Base-by-base conservation (phyloP, 2,113 vertebrate species). In the Osmerus eperlanus region DNA sequence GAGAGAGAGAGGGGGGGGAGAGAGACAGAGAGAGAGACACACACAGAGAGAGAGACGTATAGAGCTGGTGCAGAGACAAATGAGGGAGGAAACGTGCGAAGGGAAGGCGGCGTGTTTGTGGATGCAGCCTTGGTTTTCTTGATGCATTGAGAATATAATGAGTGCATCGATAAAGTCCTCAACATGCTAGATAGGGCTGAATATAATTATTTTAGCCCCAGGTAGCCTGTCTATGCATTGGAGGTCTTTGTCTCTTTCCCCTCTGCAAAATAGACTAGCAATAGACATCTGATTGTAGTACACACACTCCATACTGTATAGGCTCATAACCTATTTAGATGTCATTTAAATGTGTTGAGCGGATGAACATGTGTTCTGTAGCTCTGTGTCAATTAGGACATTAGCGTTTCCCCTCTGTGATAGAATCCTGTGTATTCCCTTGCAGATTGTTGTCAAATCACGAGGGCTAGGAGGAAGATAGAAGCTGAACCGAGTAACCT, bases 161-260 rank as follows among this genome's bases (percentile, higher is more conserved):
- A 85, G 78, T 81, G 56, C 82, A 84, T 84, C 83, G 81, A 86
- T 87, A 84, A 67, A 85, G 83, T 81, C 80, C 73, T 84, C 78
- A 82, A 60, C 70, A 83, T 85, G 85, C 82, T 75, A 81, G 78
- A 83, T 87, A n/a, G 74, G 72, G 76, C 78, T 68, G 75, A 76
- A 75, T 68, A 62, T 67, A 78, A 78, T 79, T 73, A 12, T 4
- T 5, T 28, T 13, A 23, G 14, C 19, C 13, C 23, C 21, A 62
- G 23, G 7, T 23, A 15, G 13, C 4, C 23, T 11, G 41, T 47
- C 7, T 29, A n/a, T 62, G 21, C 28, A 13, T 28, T 29, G 25
- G 13, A 28, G 14, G 60, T 6, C 60, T 15, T 28, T 28, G 60
- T 62, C 25, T 62, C 4, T 15, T 15, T 62, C 13, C 60, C 11